A percentile compares a stretch with the other conserved stretches of the same genome.
Conservation (phyloP, 2,797 vertebrate genomes). For the Gobionotothen gibberifrons region DNA sequence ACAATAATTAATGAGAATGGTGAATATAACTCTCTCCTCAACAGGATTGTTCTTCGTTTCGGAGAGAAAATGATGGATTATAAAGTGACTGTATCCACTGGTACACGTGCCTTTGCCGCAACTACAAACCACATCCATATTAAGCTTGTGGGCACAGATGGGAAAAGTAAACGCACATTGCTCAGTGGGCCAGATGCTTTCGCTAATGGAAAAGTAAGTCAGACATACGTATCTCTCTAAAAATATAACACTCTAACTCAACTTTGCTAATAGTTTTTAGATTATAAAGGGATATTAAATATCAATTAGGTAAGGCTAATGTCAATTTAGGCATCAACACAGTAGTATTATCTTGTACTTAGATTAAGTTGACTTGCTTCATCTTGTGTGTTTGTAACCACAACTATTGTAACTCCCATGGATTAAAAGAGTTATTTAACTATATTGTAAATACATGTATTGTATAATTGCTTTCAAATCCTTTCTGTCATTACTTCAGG, state of each 20-base stretch:
- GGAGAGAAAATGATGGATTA: constrained; percentile 56
- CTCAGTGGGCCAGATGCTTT: no score
- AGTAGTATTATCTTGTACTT: no score
- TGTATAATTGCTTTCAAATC: no score
- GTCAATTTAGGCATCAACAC: neutral
- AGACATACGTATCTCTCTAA: neutral
- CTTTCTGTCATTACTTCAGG: constrained; percentile 32
- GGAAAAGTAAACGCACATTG: constrained; percentile 47
- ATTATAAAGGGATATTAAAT: neutral
- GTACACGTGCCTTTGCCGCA: rapidly evolving
- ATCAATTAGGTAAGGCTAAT: neutral
- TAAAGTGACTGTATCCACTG: constrained; percentile 47
- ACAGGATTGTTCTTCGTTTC: constrained; percentile 1
- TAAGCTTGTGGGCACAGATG: constrained; percentile 62
- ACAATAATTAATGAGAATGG: neutral
- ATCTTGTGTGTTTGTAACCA: no score
- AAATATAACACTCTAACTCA: neutral
- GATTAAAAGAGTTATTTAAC: no score
- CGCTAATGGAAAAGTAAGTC: constrained; percentile 70
- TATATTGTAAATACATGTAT: no score
- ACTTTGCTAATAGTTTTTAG: neutral
- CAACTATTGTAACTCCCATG: no score
- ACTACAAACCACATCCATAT: constrained; percentile 60
- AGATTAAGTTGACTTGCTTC: no score
- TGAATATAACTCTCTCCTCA: neutral